Conservation (phyloP, 1,140 invertebrate genomes). For the Drosophila hydei region DNA sequence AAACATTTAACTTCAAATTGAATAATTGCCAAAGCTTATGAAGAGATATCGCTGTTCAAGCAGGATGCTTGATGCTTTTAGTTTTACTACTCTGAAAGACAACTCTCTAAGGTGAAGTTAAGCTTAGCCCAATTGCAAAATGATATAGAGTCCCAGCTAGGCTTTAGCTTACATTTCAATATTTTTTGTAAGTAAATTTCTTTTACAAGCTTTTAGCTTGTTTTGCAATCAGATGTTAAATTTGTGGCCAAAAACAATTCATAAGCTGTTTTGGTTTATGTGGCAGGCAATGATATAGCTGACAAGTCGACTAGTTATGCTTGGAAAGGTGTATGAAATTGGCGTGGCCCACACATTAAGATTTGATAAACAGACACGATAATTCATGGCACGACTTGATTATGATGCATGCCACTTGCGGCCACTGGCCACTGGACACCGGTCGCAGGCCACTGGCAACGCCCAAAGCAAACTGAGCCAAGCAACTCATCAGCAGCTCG, state of each 20-base stretch:
- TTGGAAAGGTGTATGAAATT: conserved; percentile 19
- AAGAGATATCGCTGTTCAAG: too few relatives aligned
- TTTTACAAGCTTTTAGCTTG: background rate
- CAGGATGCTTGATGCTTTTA: too few relatives aligned
- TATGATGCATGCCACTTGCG: conserved; percentile 38
- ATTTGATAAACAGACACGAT: conserved; percentile 33
- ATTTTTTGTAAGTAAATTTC: background rate
- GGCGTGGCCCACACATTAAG: conserved; percentile 26
- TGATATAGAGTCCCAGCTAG: too few relatives aligned
- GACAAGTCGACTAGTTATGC: conserved; percentile 17
- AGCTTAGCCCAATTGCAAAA: too few relatives aligned
- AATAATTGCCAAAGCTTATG: too few relatives aligned
- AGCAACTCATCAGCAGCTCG: conserved; percentile 52
- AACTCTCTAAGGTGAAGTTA: too few relatives aligned
- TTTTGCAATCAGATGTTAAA: background rate
- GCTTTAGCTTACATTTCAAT: too few relatives aligned
- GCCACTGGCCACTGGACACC: background rate
- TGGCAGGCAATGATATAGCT: conserved; percentile 11
- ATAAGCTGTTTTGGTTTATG: background rate
- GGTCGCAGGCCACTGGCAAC: conserved; percentile 19
- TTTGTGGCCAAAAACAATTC: background rate
- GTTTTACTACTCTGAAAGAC: too few relatives aligned
- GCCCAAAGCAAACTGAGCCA: conserved; percentile 28
- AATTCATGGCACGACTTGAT: conserved; percentile 26
- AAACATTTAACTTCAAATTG: too few relatives aligned